Evolutionary conservation across 2,113 vertebrate genomes (phyloP), one percentile per base, ranked within the genome.

Genomic region (Plecturocebus donacophilus): DNA sequence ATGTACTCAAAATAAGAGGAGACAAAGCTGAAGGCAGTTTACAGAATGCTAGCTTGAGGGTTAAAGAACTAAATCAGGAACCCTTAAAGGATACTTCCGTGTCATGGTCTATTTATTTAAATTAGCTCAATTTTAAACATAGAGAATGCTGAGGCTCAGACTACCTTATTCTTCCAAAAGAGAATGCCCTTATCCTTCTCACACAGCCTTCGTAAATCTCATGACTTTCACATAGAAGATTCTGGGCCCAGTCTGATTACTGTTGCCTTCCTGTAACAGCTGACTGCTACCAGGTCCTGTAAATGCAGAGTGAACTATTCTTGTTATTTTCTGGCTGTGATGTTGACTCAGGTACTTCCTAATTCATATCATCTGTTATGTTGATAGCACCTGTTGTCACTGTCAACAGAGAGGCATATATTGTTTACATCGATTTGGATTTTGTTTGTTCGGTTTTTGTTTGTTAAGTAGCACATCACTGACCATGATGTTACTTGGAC

Each of bases 61-160:
- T 56, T 84, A 61, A 85, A 80, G 19, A 96, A 58, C 27, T 73
- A 71, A 66, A 21, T 8, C 11, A 30, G 17, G 64, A 70, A 10
- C 6, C 10, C 19, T 91, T 86, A 86, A 83, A 87, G 54, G 8
- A 42, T n/a, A 76, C n/a, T 85, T 96, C 93, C 40, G 21, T 73
- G 13, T 92, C 71, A 54, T 25, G 52, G 40, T 27, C n/a, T 52
- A 35, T 52, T 88, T 94, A 92, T 88, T 92, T 68, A 93, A 97
- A 94, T 88, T 76, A 71, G 40, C 7, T 68, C 42, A 64, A 66
- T 84, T 76, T 94, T 76, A 77, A 90, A 45, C 6, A 73, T 25
- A 40, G 56, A 75, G 1, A 68, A 85, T 42, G 17, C 30, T 75
- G 38, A 86, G 66, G 32, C 45, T 87, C 82, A 87, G 96, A 56